Base-by-base conservation (phyloP, 2,113 vertebrate species). In the Climacteris rufus region DNA sequence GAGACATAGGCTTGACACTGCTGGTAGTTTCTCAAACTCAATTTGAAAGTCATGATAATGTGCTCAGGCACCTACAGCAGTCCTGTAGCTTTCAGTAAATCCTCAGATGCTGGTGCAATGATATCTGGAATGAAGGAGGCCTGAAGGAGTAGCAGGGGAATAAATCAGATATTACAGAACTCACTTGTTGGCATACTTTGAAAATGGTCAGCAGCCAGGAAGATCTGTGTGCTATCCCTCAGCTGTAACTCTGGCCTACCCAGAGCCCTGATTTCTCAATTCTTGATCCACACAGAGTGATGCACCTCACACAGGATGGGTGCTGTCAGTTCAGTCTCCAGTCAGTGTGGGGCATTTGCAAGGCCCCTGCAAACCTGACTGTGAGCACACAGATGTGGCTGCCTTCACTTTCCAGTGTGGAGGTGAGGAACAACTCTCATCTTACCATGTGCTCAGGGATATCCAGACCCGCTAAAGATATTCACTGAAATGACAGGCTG, bases 21-120 rank as follows among this genome's bases (percentile, higher is more conserved):
- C 69, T 61, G 83, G 83, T 89, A 78, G 84, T 90, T 95, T 93
- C 90, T 96, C 83, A 87, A 59, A 90, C 86, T 94, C 72, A 95
- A 21, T 59, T 56, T 91, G 89, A 92, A 92, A 83, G 87, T 63
- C 71, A 64, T 83, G 52, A 57, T 44, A 47, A 68, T 40, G 53
- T 35, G 60, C 53, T 86, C 45, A 31, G 71, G 70, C 91, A 90
- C 56, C 49, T 45, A 70, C 52, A 74, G 47, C 63, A 57, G 75
- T 28, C 42, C n/a, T 49, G 18, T 47, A 77, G 69, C 69, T 96
- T 94, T 90, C 0, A 0, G 82, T 85, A 95, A 95, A 83, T 63
- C 78, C 65, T 91, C 84, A 28, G 49, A 39, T 2, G 31, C 56
- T 61, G 71, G 35, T 42, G 68, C 60, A 52, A 9, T 28, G 66